These are phyloP conservation scores for Elgaria multicarinata DNA, from an alignment of 2,113 vertebrate species.

Conservation along the genomic window DNA sequence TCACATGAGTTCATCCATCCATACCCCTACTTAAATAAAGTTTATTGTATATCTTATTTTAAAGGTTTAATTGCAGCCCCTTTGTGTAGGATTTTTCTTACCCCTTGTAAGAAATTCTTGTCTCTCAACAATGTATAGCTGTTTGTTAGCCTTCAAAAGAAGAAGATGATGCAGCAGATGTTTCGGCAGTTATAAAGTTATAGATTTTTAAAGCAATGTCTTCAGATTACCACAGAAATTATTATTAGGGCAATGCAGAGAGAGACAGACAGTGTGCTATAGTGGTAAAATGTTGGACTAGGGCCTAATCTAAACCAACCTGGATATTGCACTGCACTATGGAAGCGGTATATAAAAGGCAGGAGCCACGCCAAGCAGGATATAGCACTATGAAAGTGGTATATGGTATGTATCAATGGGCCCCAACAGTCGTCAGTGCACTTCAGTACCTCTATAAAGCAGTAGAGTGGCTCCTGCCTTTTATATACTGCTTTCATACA, in stretches of 20 bases:
- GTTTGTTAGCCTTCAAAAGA: background rate
- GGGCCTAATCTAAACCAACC: too few species aligned
- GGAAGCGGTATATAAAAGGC: too few species aligned
- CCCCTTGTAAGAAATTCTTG: slow-evolving; percentile 5
- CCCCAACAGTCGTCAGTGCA: too few species aligned
- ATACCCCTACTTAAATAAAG: background rate
- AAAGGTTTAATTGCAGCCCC: background rate
- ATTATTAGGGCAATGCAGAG: background rate
- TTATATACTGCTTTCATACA: too few species aligned
- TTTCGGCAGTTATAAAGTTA: background rate
- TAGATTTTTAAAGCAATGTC: background rate
- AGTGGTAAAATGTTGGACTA: too few species aligned
- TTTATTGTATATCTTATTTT: background rate
- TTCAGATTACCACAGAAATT: background rate
- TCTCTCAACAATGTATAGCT: slow-evolving; percentile 18
- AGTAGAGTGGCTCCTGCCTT: too few species aligned
- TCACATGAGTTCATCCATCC: background rate
- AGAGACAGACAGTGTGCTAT: too few species aligned
- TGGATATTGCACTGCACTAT: too few species aligned
- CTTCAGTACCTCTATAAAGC: too few species aligned
- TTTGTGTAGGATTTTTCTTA: background rate
- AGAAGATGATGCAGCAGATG: background rate
- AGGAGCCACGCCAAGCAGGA: too few species aligned
- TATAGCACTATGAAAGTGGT: too few species aligned
- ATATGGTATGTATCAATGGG: too few species aligned